Evolutionary conservation across 2,797 vertebrate genomes (phyloP), one percentile per base, ranked within the genome.

Genomic region (Silurus lanzhouensis): DNA sequence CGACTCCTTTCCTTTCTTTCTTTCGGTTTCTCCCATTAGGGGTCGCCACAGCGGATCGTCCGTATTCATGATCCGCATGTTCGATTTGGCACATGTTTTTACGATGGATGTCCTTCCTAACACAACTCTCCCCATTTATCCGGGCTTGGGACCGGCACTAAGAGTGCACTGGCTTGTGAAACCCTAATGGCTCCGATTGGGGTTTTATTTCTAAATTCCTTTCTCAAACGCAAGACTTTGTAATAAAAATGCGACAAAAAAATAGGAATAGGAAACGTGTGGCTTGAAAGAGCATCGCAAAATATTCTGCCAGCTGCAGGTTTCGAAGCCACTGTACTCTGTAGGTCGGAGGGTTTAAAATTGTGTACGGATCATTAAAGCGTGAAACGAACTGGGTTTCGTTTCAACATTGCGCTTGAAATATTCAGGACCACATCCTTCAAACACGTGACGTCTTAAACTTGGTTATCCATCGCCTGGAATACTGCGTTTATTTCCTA

Each of bases 401-500:
- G 58, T 44, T 61, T 44, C 20, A 78, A 22, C 31, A 14, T 44
- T 1, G 5, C 38, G 57, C 27, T 76, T 31, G 19, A 76, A 76
- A 58, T 58, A 27, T 31, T 20, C 74, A 57, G 17, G 27, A 22
- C 57, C 27, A 14, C 76, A 61, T 61, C 57, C 57, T 61, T 78
- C 57, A 14, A 61, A 61, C 55, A 77, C 31, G 61, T 22, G 25
- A n/a, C 48, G 5, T 58, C 25, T 83, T 83, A 67, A 46, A 38
- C 22, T 27, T 3, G 83, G 75, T 78, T 78, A 61, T 78, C 57
- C 58, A 61, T 61, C 6, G 76, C 20, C 58, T 68, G 46, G 58
- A 63, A 55, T 61, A 61, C 55, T 22, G 22, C 61, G 19, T 72
- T 85, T 71, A 64, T 63, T 85, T 85, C 76, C 44, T 71, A 71